These are phyloP conservation scores for Trochalopteron elliotii DNA, from an alignment of 2,113 vertebrate genomes.

Conservation along the genomic window DNA sequence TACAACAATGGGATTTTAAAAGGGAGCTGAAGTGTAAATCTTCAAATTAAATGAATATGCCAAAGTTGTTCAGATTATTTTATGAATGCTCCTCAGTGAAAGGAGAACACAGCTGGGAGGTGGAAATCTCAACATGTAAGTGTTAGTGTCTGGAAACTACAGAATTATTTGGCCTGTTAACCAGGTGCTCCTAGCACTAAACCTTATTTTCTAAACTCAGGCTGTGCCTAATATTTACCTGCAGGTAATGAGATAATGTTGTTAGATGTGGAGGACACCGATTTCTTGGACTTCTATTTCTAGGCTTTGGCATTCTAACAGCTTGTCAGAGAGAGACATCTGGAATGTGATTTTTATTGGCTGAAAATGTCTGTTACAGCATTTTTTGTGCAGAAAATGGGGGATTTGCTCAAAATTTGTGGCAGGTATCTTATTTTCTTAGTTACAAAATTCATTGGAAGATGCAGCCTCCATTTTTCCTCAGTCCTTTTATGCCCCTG, in stretches of 20 bases:
- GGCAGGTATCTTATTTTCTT: neutral
- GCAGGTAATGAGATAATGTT: constrained; percentile 12
- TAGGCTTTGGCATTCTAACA: constrained; percentile 4
- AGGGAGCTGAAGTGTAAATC: neutral
- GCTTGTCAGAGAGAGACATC: neutral
- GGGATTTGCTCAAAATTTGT: neutral
- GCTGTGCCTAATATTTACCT: constrained; percentile 27
- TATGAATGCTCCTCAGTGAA: neutral
- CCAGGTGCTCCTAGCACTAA: constrained; percentile 5
- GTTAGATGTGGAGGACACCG: constrained; percentile 9
- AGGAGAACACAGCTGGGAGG: neutral
- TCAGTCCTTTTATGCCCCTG: neutral
- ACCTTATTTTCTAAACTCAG: constrained; percentile 33
- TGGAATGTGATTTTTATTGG: constrained; percentile 7
- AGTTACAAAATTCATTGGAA: neutral
- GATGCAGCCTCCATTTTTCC: neutral
- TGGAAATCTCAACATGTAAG: neutral
- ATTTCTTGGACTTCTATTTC: constrained; percentile 34
- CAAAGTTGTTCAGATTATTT: neutral
- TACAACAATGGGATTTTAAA: neutral
- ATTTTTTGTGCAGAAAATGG: neutral
- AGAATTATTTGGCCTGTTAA: constrained; percentile 27
- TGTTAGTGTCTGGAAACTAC: constrained; percentile 16
- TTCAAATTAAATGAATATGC: constrained; percentile 28
- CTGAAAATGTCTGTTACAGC: neutral